phyloP scores from a whole-genome alignment of 2,113 vertebrate genomes.

The Triplophysa tibetana region DNA sequence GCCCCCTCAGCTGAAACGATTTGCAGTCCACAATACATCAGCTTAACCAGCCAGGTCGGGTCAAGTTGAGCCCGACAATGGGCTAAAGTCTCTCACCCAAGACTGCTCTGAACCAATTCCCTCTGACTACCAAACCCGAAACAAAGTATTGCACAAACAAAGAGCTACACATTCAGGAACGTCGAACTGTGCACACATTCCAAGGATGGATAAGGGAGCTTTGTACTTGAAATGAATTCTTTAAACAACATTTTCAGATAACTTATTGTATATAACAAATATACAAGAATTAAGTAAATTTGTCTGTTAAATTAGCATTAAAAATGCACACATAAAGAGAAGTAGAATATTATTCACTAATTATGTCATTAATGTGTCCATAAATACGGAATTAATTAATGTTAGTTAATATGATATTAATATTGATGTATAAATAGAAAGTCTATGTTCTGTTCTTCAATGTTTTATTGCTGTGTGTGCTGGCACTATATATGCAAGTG shows the following conservation, averaged over 20 bases:
- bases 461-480: too few species aligned
- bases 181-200: constrained; percentile 30
- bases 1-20: constrained; percentile 77
- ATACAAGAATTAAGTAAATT: neutral
- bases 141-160: constrained; percentile 55
- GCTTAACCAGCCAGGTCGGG: constrained; percentile 83
- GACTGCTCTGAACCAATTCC: constrained; percentile 71
- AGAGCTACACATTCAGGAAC: constrained; percentile 44
- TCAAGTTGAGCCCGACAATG: constrained; percentile 82
- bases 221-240: constrained; percentile 3
- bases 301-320: neutral
- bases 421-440: too few species aligned
- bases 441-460: too few species aligned
- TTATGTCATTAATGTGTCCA: neutral
- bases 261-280: constrained; percentile 6
- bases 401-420: neutral
- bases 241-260: neutral
- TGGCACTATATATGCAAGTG: too few species aligned
- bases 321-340: neutral
- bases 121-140: constrained; percentile 45
- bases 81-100: constrained; percentile 78
- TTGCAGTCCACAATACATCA: constrained; percentile 79
- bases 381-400: neutral
- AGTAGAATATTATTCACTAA: neutral
- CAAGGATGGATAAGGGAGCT: constrained; percentile 7